Percentiles rank a stretch among this genome's conserved stretches.
Evolutionary conservation across 1,140 invertebrate genomes (phyloP).

Genomic region (Rhopalosiphum padi): DNA sequence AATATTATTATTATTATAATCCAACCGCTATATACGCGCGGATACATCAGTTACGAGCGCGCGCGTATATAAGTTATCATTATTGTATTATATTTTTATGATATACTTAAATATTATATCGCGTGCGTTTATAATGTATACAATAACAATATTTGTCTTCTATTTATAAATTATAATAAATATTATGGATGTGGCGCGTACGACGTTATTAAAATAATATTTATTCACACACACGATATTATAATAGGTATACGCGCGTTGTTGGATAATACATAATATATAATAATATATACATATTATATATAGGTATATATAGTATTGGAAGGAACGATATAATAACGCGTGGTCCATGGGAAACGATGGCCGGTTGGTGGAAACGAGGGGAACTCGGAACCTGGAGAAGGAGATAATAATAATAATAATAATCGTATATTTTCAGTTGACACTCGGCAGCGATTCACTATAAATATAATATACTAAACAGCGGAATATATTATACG

Average conservation of each 20-base stretch:
- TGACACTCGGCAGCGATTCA: neutral
- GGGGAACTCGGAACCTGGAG: neutral
- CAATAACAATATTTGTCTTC: constrained; percentile 7
- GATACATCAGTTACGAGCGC: constrained; percentile 25
- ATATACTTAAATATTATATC: neutral
- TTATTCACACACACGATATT: neutral
- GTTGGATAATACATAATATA: neutral
- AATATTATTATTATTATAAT: constrained; percentile 33
- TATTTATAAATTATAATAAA: constrained; percentile 9
- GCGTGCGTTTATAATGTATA: neutral
- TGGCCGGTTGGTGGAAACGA: neutral
- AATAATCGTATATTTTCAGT: neutral
- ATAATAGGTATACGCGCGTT: neutral
- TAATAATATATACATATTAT: neutral
- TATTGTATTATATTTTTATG: neutral
- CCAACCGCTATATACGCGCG: constrained; percentile 23
- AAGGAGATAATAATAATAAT: neutral
- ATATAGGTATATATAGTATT: neutral
- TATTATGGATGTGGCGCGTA: neutral
- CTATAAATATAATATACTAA: neutral
- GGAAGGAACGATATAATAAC: neutral
- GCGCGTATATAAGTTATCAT: neutral
- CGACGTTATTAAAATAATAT: constrained; percentile 17
- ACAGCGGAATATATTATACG: too few species aligned
- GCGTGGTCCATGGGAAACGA: neutral